These are phyloP conservation scores for Anas bernieri DNA, from an alignment of 2,797 vertebrate species.

Conservation along the genomic window DNA sequence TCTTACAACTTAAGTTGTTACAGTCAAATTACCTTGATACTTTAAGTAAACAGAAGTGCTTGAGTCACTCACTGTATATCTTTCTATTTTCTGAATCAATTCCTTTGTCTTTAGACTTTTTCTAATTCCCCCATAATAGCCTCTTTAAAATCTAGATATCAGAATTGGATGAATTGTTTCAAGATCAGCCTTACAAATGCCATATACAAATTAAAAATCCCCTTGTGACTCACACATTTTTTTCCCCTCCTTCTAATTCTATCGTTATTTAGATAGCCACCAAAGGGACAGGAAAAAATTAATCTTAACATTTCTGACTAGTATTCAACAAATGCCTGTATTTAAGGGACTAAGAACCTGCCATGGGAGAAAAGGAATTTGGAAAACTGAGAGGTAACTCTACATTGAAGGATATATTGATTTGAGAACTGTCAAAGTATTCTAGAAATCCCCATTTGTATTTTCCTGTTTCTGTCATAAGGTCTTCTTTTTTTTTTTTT, in stretches of 20 bases:
- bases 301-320: background rate
- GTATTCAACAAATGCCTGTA: background rate
- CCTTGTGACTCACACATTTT: slow-evolving; percentile 10
- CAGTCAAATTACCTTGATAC: background rate
- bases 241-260: background rate
- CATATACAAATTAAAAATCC: slow-evolving; percentile 30
- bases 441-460: background rate
- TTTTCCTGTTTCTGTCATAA: background rate
- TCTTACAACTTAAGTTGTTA: background rate
- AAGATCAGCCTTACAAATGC: background rate
- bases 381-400: background rate
- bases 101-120: background rate
- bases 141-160: background rate
- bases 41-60: background rate
- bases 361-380: background rate
- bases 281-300: slow-evolving; percentile 11
- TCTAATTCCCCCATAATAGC: background rate
- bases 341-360: background rate
- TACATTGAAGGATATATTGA: background rate
- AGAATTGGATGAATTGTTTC: background rate
- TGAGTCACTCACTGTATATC: background rate
- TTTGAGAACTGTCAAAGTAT: background rate
- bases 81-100: background rate
- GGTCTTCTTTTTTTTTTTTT: background rate
- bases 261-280: background rate